Conservation (phyloP, 2,113 vertebrate species). For the Passerina amoena region DNA sequence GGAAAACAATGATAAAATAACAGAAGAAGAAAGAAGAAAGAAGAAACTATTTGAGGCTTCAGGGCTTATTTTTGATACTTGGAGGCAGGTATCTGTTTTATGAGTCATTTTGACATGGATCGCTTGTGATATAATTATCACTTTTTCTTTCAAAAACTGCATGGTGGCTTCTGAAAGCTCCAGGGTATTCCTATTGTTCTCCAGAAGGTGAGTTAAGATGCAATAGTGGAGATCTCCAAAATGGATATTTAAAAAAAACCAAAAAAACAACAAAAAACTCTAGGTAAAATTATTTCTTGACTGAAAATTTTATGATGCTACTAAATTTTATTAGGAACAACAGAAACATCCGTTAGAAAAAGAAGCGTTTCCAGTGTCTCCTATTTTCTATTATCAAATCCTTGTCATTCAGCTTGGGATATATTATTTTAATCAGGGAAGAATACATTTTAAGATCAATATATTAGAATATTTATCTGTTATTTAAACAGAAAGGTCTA, state of each 20-base stretch:
- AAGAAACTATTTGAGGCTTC: background rate
- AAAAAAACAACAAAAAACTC: background rate
- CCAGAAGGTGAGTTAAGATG: background rate
- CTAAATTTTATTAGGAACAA: background rate
- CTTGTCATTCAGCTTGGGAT: background rate
- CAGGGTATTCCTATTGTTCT: background rate
- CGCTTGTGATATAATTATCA: background rate
- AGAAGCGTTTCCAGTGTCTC: background rate
- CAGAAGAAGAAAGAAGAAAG: background rate
- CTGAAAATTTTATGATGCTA: background rate
- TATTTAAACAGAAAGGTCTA: background rate
- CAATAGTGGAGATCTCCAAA: background rate
- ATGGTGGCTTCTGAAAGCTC: background rate
- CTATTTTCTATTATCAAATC: background rate
- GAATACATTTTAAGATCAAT: background rate
- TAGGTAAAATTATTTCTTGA: background rate
- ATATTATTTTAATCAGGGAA: background rate
- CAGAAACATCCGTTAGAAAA: background rate
- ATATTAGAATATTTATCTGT: background rate
- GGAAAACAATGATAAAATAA: background rate
- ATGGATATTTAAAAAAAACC: background rate
- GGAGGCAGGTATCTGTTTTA: background rate
- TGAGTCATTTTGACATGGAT: background rate
- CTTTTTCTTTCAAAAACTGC: background rate
- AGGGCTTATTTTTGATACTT: background rate